Evolutionary conservation across 2,888 invertebrate species (phyloP).

Genomic region (Protodeltote pygarga): DNA sequence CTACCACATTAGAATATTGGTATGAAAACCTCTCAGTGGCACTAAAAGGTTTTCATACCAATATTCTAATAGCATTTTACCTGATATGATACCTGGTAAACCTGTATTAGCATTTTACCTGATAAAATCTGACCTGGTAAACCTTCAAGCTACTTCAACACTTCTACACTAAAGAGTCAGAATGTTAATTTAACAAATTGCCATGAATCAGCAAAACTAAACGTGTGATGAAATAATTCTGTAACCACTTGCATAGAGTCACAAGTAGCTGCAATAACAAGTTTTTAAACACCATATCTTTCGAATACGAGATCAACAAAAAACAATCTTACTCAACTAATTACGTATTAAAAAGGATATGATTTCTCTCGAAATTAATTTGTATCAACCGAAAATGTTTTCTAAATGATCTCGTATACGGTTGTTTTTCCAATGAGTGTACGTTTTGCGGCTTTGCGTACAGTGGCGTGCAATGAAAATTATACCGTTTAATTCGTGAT

Average conservation of each 20-base stretch:
- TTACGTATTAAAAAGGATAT: constrained; percentile 25
- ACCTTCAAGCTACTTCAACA: no score
- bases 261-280: not conserved
- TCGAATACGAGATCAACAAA: not conserved
- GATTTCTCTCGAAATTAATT: constrained; percentile 31
- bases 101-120: no score
- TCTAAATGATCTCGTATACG: not conserved
- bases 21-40: no score
- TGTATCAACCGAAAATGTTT: not conserved
- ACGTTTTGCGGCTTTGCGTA: constrained; percentile 34
- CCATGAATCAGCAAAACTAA: constrained; percentile 7
- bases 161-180: no score
- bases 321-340: constrained; percentile 24
- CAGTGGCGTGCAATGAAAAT: constrained; percentile 39
- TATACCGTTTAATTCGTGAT: constrained; percentile 33
- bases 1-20: no score
- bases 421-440: constrained; percentile 9
- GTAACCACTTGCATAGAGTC: not conserved
- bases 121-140: no score
- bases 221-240: not conserved
- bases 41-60: no score
- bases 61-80: no score
- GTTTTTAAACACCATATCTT: not conserved
- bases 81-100: no score
- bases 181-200: not conserved